Base-by-base conservation (phyloP, 2,113 vertebrate species). In the Pomatostomus ruficeps region DNA sequence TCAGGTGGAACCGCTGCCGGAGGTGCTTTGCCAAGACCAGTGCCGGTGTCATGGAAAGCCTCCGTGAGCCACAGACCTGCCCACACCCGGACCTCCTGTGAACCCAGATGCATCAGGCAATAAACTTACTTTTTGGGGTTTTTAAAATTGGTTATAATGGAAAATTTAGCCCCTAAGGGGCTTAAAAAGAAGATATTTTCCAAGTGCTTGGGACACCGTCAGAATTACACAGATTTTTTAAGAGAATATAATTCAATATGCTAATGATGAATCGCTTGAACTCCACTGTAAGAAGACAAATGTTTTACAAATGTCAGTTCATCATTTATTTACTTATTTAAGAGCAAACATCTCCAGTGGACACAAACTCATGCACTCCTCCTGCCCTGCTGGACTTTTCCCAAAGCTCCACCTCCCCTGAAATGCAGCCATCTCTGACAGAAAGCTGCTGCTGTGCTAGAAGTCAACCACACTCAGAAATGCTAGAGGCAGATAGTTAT, bases 31-130 rank as follows among this genome's bases (percentile, higher is more conserved):
- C 57, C 45, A 40, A 65, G 9, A 31, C 20, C 4, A 0, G 25
- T 2, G 13, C 58, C 0, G 2, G 15, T n/a, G 88, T 38, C 2
- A 0, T 0, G 9, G 45, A 45, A 85, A 36, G 54, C n/a, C 36
- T 52, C 31, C 0, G 1, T 2, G n/a, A 73, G 15, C n/a, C 51
- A 57, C 62, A n/a, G 51, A 59, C n/a, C 46, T 52, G 19, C 22
- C 48, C 25, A 26, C 38, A 31, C 19, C 35, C 38, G 6, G 42
- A 77, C 14, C 33, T 24, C 18, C 38, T 40, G 8, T 2, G 15
- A 14, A 42, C 22, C 63, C n/a, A 3, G 4, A 38, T 2, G 11
- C 40, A 59, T 14, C 2, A 8, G 62, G 23, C 11, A 51, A 89
- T 17, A 67, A 91, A 33, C 9, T 7, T 55, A 18, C 4, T 14